These are phyloP conservation scores for Epinotia nisella DNA, from an alignment of 2,888 invertebrate species.

Conservation along the genomic window DNA sequence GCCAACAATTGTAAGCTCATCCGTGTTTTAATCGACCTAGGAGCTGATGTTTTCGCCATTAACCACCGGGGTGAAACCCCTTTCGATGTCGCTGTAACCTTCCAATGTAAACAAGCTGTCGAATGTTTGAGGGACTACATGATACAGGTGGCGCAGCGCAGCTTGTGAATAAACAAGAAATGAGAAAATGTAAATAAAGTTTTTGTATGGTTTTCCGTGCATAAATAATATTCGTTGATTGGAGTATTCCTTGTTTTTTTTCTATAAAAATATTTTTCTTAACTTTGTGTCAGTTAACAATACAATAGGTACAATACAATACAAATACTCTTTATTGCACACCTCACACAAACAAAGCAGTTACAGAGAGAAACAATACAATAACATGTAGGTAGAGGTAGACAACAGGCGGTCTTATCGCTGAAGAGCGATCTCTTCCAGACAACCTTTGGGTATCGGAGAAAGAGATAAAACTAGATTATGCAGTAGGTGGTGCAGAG, in stretches of 20 bases:
- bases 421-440: no score
- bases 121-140: slow-evolving; percentile 50
- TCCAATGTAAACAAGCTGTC: slow-evolving; percentile 63
- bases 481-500: no score
- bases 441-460: no score
- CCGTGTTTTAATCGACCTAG: slow-evolving; percentile 63
- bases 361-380: no score
- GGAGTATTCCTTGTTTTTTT: neutral
- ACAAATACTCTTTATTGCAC: no score
- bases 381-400: no score
- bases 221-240: neutral
- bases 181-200: neutral
- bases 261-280: neutral
- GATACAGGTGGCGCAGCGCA: neutral
- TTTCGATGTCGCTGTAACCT: slow-evolving; percentile 67
- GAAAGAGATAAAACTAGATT: no score
- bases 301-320: no score
- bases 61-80: slow-evolving; percentile 75
- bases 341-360: no score
- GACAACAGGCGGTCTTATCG: no score
- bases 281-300: neutral
- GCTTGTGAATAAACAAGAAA: neutral
- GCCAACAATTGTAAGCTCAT: slow-evolving; percentile 72
- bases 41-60: slow-evolving; percentile 62
- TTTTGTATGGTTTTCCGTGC: neutral